phyloP scores from a whole-genome alignment of 2,797 vertebrate genomes.

The Liparis tanakae region DNA sequence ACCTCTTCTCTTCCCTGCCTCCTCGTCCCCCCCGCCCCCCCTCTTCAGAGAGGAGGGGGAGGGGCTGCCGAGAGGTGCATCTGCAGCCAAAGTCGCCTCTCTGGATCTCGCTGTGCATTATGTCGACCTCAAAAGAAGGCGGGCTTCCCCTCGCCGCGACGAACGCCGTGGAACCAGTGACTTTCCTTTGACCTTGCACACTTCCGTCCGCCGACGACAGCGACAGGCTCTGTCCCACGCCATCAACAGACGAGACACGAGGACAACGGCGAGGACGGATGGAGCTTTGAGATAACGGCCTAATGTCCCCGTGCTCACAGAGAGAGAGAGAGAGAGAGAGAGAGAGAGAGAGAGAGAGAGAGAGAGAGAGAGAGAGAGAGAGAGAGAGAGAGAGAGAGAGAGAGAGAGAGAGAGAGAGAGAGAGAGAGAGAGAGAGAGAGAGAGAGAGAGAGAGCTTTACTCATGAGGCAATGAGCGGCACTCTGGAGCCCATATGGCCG shows the following conservation, averaged over 20 bases:
- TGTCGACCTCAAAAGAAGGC: slow-evolving; percentile 44
- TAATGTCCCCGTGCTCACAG: background rate
- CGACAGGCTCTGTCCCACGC: slow-evolving; percentile 25
- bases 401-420: too few relatives aligned
- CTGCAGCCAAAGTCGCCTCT: slow-evolving; percentile 57
- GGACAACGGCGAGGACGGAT: background rate
- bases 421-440: too few relatives aligned
- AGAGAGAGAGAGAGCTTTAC: slow-evolving; percentile 5
- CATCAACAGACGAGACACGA: slow-evolving; percentile 25
- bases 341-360: too few relatives aligned
- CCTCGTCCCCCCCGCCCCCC: background rate
- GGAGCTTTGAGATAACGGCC: slow-evolving; percentile 11
- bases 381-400: too few relatives aligned
- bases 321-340: too few relatives aligned
- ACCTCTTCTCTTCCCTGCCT: slow-evolving; percentile 27
- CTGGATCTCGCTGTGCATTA: slow-evolving; percentile 39
- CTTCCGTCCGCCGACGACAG: slow-evolving; percentile 27
- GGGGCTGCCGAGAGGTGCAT: slow-evolving; percentile 58
- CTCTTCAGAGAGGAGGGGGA: slow-evolving; percentile 22
- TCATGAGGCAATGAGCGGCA: slow-evolving; percentile 7
- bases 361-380: too few relatives aligned
- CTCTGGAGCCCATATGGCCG: background rate
- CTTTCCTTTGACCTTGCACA: slow-evolving; percentile 36
- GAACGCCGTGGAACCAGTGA: slow-evolving; percentile 32
- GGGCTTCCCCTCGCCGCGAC: slow-evolving; percentile 28